Evolutionary conservation across 1,140 invertebrate genomes (phyloP).

Genomic region (Glossosoma conforme): DNA sequence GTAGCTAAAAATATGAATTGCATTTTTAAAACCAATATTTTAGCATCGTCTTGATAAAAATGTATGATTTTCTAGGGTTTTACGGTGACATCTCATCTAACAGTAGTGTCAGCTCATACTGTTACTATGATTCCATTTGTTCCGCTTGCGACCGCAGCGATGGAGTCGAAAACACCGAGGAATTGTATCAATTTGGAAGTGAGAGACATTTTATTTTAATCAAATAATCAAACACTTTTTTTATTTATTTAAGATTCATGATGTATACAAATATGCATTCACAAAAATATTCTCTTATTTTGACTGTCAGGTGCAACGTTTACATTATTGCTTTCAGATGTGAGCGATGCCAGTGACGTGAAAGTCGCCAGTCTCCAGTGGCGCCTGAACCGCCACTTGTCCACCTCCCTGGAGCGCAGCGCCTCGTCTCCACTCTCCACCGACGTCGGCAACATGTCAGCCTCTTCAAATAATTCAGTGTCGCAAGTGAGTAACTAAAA

Average conservation of each 20-base stretch:
- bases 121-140: conserved; percentile 42
- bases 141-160: conserved; percentile 39
- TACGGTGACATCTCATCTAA: conserved; percentile 43
- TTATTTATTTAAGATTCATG: too few relatives aligned
- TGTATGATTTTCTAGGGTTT: conserved; percentile 38
- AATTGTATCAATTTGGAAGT: conserved; percentile 42
- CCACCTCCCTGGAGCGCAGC: conserved; percentile 13
- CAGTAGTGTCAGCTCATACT: conserved; percentile 43
- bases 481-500: conserved; percentile 21
- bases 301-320: too few relatives aligned
- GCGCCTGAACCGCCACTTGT: conserved; percentile 23
- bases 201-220: conserved; percentile 31
- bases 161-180: conserved; percentile 36
- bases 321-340: conserved; percentile 12
- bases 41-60: too few relatives aligned
- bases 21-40: conserved; percentile 3
- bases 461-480: conserved; percentile 6
- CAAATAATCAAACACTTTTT: too few relatives aligned
- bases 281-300: too few relatives aligned
- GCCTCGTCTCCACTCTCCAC: not conserved
- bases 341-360: not conserved
- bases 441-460: not conserved
- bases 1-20: conserved; percentile 8
- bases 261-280: too few relatives aligned
- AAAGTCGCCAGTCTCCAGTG: conserved; percentile 19